phyloP scores from a whole-genome alignment of 2,888 invertebrate species.

The Limnephilus lunatus region DNA sequence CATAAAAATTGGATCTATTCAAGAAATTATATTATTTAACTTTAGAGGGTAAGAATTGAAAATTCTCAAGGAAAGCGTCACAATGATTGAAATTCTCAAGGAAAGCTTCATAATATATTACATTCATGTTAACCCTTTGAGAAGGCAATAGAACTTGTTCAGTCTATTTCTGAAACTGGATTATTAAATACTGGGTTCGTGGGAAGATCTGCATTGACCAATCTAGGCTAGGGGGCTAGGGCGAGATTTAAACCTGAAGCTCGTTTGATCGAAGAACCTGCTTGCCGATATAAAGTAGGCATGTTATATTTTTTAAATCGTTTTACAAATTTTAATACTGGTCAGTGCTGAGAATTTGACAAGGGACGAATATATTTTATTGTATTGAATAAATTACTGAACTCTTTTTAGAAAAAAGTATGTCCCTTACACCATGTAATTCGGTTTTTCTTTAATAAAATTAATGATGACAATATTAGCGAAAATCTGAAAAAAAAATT shows the following conservation, averaged over 20 bases:
- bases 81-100: too few species aligned
- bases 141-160: neutral
- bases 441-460: too few species aligned
- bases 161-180: constrained; percentile 26
- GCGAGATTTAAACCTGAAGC: neutral
- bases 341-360: neutral
- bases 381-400: too few species aligned
- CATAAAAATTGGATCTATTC: neutral
- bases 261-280: neutral
- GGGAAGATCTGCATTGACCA: constrained; percentile 20
- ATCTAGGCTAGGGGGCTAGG: neutral
- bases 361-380: too few species aligned
- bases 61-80: neutral
- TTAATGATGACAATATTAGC: too few species aligned
- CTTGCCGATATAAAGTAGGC: neutral
- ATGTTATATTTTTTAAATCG: neutral
- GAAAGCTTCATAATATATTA: neutral
- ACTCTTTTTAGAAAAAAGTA: too few species aligned
- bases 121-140: neutral
- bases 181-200: neutral
- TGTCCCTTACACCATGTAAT: too few species aligned
- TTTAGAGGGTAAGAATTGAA: neutral
- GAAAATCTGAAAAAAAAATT: too few species aligned
- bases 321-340: neutral
- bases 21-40: neutral